Percentiles rank a stretch among this genome's conserved stretches.
These are phyloP conservation scores for Pangasius sanitwongsei DNA, from an alignment of 2,797 vertebrate genomes.

Conservation along the genomic window DNA sequence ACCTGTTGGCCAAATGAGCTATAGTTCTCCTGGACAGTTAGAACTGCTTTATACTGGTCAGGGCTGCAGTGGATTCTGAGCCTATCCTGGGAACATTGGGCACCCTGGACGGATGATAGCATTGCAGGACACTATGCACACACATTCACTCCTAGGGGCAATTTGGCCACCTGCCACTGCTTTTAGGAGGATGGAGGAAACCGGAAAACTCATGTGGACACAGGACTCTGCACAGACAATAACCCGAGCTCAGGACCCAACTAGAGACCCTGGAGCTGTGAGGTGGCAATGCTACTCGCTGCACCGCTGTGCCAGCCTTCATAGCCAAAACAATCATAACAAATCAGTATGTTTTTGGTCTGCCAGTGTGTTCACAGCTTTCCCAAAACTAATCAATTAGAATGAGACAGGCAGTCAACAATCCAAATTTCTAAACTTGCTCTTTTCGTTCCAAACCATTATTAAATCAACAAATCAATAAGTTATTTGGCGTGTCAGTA, in stretches of 20 bases:
- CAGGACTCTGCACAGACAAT: neutral
- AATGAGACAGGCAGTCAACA: neutral
- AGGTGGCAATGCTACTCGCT: neutral
- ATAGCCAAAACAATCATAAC: neutral
- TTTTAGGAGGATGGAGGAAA: neutral
- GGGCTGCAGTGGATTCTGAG: neutral
- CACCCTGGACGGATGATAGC: neutral
- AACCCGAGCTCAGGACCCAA: neutral
- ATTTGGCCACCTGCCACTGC: neutral
- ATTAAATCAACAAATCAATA: neutral
- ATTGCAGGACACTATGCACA: neutral
- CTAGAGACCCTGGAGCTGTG: neutral
- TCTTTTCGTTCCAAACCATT: slow-evolving; percentile 1
- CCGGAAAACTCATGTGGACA: neutral
- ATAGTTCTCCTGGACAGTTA: neutral
- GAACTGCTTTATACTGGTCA: neutral
- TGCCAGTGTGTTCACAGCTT: neutral
- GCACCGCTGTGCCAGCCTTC: neutral
- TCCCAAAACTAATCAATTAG: neutral
- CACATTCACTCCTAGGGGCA: neutral
- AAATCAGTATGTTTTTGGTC: neutral
- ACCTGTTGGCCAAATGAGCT: neutral
- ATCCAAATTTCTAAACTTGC: neutral
- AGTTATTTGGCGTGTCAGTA: neutral
- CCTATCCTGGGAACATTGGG: neutral